A percentile compares a stretch with the other conserved stretches of the same genome.
Evolutionary conservation across 37 sponge, comb jelly and placozoan genomes (phyloP).

Genomic region (Diacarnus erythraeanus): DNA sequence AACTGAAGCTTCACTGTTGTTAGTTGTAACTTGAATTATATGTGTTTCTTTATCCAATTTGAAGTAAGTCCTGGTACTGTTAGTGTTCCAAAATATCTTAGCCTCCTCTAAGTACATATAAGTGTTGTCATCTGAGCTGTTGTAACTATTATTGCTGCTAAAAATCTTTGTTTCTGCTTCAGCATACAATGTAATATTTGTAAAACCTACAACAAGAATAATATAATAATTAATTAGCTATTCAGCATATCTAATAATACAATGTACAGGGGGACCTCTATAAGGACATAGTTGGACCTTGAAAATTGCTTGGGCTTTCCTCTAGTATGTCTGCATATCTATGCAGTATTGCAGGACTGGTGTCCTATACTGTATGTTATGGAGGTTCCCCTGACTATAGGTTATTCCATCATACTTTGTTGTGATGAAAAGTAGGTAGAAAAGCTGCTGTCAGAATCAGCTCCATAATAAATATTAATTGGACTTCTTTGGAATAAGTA

Average conservation of each 20-base stretch:
- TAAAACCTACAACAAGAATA: background rate
- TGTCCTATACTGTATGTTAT: too few species aligned
- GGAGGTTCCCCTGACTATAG: too few species aligned
- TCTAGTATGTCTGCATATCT: too few species aligned
- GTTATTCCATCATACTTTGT: background rate
- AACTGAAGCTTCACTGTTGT: constrained; percentile 2
- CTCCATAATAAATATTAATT: background rate
- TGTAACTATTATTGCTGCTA: background rate
- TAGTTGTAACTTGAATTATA: background rate
- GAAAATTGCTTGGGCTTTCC: too few species aligned
- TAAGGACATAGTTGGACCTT: too few species aligned
- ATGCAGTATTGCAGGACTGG: too few species aligned
- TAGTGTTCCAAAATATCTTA: background rate
- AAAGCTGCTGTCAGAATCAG: background rate
- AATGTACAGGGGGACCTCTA: too few species aligned
- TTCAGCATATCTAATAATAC: too few species aligned
- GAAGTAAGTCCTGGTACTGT: background rate
- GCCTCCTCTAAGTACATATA: background rate
- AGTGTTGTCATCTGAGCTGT: background rate
- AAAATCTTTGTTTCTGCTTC: background rate
- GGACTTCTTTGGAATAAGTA: too few species aligned
- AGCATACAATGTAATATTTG: constrained; percentile 6
- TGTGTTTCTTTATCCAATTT: background rate
- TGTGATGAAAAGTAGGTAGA: background rate
- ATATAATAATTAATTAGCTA: too few species aligned